Evolutionary conservation across 2,888 invertebrate species (phyloP).

Genomic region (Buathra laborator): DNA sequence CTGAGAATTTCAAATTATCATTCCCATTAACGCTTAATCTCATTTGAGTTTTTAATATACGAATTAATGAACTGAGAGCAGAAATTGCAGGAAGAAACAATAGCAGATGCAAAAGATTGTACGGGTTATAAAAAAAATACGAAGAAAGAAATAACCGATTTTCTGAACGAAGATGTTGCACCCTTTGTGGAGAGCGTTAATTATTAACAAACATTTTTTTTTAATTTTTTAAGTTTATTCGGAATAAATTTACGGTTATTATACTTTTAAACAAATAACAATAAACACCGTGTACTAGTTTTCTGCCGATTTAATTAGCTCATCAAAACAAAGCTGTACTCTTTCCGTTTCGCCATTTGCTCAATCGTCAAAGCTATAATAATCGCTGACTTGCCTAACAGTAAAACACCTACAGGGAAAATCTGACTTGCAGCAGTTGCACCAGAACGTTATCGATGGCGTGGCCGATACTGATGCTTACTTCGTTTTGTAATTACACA

Average conservation of each 20-base stretch:
- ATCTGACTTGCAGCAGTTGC: conserved; percentile 52
- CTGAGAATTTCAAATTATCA: conserved; percentile 17
- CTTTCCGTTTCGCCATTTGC: conserved; percentile 1
- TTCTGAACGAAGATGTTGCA: too few species aligned
- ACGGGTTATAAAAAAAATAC: too few species aligned
- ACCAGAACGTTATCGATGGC: conserved; percentile 47
- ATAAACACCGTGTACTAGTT: too few species aligned
- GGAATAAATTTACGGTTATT: too few species aligned
- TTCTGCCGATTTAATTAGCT: conserved; percentile 28
- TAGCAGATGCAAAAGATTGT: too few species aligned
- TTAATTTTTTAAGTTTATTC: too few species aligned
- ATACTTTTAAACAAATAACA: too few species aligned
- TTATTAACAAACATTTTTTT: too few species aligned
- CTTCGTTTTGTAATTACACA: conserved; percentile 62
- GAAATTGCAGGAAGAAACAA: too few species aligned
- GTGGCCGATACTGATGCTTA: conserved; percentile 56
- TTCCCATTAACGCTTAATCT: conserved; percentile 3
- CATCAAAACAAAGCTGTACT: conserved; percentile 15
- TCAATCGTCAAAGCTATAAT: conserved; percentile 32
- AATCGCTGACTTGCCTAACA: not conserved
- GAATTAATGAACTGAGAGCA: not conserved
- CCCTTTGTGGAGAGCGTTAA: too few species aligned
- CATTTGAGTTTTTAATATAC: not conserved
- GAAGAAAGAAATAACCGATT: too few species aligned
- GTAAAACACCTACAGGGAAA: conserved; percentile 59